These are phyloP conservation scores for Calephelis perditalis DNA, from an alignment of 2,888 invertebrate species.

Conservation along the genomic window DNA sequence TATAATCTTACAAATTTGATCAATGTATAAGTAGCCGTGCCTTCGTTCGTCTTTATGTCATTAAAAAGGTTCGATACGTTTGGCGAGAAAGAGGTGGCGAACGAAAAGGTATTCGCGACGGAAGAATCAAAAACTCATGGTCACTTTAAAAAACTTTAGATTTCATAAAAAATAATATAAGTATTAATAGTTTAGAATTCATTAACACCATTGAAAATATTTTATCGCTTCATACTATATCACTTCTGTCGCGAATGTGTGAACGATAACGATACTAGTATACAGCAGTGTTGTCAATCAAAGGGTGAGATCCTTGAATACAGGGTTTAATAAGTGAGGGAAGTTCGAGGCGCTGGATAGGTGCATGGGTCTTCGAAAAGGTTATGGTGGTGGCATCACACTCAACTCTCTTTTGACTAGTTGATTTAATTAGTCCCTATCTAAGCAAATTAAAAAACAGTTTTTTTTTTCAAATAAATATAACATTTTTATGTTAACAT, in stretches of 20 bases:
- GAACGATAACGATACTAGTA: conserved; percentile 14
- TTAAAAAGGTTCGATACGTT: conserved; percentile 37
- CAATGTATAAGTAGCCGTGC: conserved; percentile 73
- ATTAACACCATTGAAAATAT: neutral
- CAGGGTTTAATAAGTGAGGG: conserved; percentile 58
- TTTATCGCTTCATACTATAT: neutral
- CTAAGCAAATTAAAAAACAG: too few relatives aligned
- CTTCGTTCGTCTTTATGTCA: conserved; percentile 71
- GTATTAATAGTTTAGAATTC: neutral
- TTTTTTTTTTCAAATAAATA: too few relatives aligned
- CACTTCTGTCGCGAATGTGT: conserved; percentile 11
- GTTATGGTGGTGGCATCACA: conserved; percentile 13
- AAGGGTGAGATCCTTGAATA: conserved; percentile 47
- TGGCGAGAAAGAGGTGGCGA: conserved; percentile 34
- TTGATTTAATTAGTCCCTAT: too few relatives aligned
- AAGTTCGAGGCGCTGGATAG: conserved; percentile 47
- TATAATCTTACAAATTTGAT: conserved; percentile 41
- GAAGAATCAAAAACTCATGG: neutral
- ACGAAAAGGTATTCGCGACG: conserved; percentile 24
- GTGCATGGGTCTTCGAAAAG: conserved; percentile 65
- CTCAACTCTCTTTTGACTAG: neutral
- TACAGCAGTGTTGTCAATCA: conserved; percentile 30
- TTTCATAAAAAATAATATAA: neutral
- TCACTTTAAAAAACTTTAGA: neutral
- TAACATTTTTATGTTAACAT: too few relatives aligned